phyloP scores from a whole-genome alignment of 30 jellyfish, hydroid and myxozoan genomes.

The Hydra vulgaris region DNA sequence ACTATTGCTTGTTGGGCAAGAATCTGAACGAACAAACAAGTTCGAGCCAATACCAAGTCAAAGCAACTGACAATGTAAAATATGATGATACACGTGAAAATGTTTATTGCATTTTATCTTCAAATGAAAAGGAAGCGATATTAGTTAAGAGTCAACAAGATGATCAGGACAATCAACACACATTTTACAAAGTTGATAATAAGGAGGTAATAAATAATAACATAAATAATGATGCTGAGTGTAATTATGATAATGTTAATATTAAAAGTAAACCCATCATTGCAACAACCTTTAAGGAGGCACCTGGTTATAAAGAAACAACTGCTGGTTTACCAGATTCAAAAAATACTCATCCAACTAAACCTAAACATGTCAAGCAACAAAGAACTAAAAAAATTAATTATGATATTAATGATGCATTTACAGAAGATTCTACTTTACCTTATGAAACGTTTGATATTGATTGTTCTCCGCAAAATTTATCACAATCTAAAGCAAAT shows the following conservation, averaged over 20 bases:
- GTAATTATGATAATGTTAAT: slow-evolving; percentile 31
- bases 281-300: neutral
- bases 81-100: too few relatives aligned
- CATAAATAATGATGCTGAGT: neutral
- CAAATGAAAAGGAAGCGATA: too few relatives aligned
- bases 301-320: neutral
- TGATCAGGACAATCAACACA: too few relatives aligned
- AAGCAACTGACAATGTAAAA: too few relatives aligned
- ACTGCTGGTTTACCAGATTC: neutral
- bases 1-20: slow-evolving; percentile 24
- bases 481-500: too few relatives aligned
- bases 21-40: neutral
- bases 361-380: slow-evolving; percentile 55
- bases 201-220: too few relatives aligned
- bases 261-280: slow-evolving; percentile 16
- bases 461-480: too few relatives aligned
- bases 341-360: neutral
- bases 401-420: neutral
- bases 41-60: too few relatives aligned
- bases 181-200: too few relatives aligned
- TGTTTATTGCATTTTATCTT: too few relatives aligned
- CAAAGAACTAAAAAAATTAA: slow-evolving; percentile 28
- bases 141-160: neutral
- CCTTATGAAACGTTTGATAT: too few relatives aligned
- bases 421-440: neutral